Conservation (phyloP, 1,140 invertebrate species). For the Zaprionus capensis region DNA sequence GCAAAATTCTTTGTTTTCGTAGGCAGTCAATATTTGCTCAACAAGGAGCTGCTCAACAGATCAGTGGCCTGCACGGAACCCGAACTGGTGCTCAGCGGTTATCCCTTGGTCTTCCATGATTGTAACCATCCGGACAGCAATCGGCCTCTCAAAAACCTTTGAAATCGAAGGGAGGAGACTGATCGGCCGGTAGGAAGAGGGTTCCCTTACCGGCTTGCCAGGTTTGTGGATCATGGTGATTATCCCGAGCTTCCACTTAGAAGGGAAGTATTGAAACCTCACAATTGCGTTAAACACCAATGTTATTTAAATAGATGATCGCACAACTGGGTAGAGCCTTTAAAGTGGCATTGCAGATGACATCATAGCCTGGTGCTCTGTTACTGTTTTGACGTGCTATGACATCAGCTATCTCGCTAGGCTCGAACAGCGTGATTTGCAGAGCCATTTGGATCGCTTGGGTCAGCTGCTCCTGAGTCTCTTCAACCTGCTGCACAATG, state of each 20-base stretch:
- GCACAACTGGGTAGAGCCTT: constrained; percentile 1
- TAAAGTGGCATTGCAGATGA: neutral
- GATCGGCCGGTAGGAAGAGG: constrained; percentile 17
- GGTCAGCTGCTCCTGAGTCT: neutral
- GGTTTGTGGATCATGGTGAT: constrained; percentile 19
- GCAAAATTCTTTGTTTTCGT: no score
- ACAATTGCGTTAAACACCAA: constrained; percentile 17
- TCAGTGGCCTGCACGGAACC: neutral
- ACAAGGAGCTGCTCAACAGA: neutral
- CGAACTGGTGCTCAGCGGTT: neutral
- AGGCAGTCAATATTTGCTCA: neutral
- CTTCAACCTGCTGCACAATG: neutral
- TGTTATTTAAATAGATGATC: constrained; percentile 1
- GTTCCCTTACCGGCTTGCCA: constrained; percentile 18
- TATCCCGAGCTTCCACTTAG: neutral
- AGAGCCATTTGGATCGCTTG: constrained; percentile 5
- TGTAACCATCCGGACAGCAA: no score
- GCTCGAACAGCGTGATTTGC: neutral
- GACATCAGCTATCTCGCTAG: neutral
- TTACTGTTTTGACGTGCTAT: neutral
- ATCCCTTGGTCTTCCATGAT: neutral
- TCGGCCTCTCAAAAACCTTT: no score
- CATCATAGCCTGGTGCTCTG: constrained; percentile 1
- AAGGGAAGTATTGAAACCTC: constrained; percentile 15
- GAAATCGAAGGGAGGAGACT: no score